Conservation (phyloP, 2,113 vertebrate species). For the Spheniscus mendiculus region DNA sequence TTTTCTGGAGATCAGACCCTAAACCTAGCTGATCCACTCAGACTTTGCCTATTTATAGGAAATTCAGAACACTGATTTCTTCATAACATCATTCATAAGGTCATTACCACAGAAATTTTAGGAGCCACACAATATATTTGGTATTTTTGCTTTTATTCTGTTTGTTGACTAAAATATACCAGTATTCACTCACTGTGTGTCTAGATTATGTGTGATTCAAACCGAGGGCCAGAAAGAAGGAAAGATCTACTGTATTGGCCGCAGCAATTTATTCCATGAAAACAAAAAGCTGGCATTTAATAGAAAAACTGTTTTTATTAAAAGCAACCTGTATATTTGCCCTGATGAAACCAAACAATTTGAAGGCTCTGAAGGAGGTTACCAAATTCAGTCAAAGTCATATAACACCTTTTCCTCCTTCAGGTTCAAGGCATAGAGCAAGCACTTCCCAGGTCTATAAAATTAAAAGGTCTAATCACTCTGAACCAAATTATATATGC, state of each 20-base stretch:
- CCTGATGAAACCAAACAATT: neutral
- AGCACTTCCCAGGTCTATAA: neutral
- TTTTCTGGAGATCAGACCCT: neutral
- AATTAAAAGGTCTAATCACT: neutral
- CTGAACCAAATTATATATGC: neutral
- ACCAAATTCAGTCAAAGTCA: neutral
- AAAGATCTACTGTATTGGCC: neutral
- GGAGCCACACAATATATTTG: neutral
- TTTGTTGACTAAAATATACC: neutral
- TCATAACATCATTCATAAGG: neutral
- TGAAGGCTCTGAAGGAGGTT: neutral
- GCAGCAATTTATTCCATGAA: neutral
- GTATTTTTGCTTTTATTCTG: neutral
- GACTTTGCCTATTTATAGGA: neutral
- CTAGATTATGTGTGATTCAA: neutral
- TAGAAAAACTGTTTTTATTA: neutral
- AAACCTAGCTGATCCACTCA: neutral
- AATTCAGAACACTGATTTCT: neutral
- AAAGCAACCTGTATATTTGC: neutral
- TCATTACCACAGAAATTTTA: neutral
- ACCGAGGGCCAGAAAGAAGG: neutral
- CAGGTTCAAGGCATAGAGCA: fast-evolving
- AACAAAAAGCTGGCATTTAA: neutral
- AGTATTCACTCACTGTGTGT: neutral
- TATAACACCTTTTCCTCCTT: neutral